Evolutionary conservation across 2,797 vertebrate species (phyloP).

Genomic region (Clarias laeviceps): DNA sequence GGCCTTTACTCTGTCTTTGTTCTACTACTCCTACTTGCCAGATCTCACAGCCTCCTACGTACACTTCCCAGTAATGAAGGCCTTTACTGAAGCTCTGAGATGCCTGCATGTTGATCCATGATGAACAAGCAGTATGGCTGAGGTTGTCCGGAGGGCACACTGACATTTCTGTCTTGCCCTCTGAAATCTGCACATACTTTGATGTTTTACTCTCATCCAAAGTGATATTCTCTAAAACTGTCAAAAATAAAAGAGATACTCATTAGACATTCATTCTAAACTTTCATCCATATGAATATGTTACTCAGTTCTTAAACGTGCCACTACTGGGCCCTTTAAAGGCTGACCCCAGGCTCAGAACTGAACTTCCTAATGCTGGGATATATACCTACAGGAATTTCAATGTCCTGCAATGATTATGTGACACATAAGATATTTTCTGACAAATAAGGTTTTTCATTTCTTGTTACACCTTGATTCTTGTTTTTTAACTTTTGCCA

Average conservation of each 20-base stretch:
- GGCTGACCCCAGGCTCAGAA: background rate
- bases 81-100: slow-evolving; percentile 42
- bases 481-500: background rate
- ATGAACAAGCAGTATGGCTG: background rate
- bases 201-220: slow-evolving; percentile 28
- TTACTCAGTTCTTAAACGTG: background rate
- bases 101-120: slow-evolving; percentile 28
- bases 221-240: slow-evolving; percentile 50
- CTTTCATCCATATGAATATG: background rate
- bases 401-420: background rate
- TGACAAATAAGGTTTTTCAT: background rate
- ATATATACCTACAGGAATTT: background rate
- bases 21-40: slow-evolving; percentile 52
- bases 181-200: slow-evolving; percentile 24
- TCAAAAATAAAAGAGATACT: background rate
- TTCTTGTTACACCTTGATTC: background rate
- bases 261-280: background rate
- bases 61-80: slow-evolving; percentile 58
- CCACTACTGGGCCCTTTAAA: background rate
- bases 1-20: background rate
- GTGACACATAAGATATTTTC: background rate
- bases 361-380: background rate
- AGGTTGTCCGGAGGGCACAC: background rate
- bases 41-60: slow-evolving; percentile 27
- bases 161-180: slow-evolving; percentile 36